Base-by-base conservation (phyloP, 2,888 invertebrate genomes). In the Archaeoteleia sp. region DNA sequence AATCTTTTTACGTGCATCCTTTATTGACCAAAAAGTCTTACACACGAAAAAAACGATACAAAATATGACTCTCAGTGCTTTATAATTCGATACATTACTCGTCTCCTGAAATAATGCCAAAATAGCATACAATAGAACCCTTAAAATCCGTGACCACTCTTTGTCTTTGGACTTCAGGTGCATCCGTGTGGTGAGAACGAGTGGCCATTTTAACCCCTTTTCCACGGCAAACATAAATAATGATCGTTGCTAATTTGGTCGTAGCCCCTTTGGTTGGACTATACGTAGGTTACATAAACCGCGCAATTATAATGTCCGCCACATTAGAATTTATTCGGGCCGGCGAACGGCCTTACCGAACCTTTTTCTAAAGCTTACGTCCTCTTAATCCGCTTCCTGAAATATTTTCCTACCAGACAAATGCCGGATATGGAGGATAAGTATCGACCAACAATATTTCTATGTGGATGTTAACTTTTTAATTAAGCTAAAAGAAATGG, bases 181-280 rank as follows among this genome's bases (percentile, higher is more conserved):
- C 66, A 53, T 51, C 62, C 43, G 54, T 45, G 48, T 35, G 39
- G 57, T 35, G 51, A 69, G 71, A 69, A 74, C 76, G 74, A 76
- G 75, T 78, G 74, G 73, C 74, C 71, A 76, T 82, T 84, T 82
- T 82, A 80, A 80, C 81, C 82, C 83, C 80, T 80, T 81, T 82
- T 81, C 80, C 78, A 75, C 74, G 74, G 75, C 74, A 72, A 74
- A 81, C 83, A 83, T 85, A 84, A 85, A 85, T 85, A 84, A 85
- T 83, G 82, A 85, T 84, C 83, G 84, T 82, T 78, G 83, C 83
- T 84, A 84, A 85, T 85, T 85, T 84, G 82, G 80, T 75, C 67
- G 74, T 75, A 78, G 78, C 74, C 79, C 80, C 79, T 78, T 20
- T 78, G 76, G 75, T 70, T 76, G 67, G 63, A 48, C 72, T 69